Percentiles rank a stretch among this genome's conserved stretches.
Conservation (phyloP, 2,888 invertebrate species). For the Mythimna lalbum region DNA sequence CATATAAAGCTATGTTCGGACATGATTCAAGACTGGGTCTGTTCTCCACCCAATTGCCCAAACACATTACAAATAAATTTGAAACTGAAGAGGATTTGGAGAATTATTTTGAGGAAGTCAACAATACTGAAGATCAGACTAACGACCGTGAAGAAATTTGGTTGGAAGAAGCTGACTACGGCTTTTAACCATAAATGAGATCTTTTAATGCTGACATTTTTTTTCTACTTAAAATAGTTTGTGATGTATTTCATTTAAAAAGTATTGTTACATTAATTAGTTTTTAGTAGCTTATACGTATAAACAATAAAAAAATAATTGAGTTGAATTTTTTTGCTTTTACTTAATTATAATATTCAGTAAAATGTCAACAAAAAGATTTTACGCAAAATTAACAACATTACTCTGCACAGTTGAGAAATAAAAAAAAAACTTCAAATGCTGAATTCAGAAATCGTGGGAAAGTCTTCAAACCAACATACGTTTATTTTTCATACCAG, state of each 20-base stretch:
- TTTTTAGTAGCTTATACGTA: no score
- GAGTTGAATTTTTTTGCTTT: not conserved
- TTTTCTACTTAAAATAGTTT: not conserved
- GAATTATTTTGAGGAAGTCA: conserved; percentile 2
- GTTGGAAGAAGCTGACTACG: not conserved
- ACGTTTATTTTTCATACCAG: not conserved
- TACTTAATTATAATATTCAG: not conserved
- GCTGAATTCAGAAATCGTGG: no score
- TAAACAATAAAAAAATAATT: no score
- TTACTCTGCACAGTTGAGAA: not conserved
- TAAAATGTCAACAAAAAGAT: not conserved
- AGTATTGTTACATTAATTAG: no score
- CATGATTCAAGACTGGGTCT: conserved; percentile 51
- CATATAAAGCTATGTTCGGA: conserved; percentile 66
- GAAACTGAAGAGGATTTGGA: conserved; percentile 35
- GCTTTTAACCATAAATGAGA: not conserved
- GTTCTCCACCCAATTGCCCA: not conserved
- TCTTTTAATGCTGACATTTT: not conserved
- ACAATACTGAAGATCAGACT: not conserved
- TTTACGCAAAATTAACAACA: not conserved
- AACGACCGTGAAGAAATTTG: conserved; percentile 1
- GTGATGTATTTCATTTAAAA: no score
- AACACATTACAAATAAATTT: conserved; percentile 9
- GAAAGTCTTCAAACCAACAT: not conserved
- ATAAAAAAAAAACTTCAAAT: no score